These are phyloP conservation scores for Hydractinia echinata DNA, from an alignment of 30 jellyfish, hydroid and myxozoan genomes.

Conservation along the genomic window DNA sequence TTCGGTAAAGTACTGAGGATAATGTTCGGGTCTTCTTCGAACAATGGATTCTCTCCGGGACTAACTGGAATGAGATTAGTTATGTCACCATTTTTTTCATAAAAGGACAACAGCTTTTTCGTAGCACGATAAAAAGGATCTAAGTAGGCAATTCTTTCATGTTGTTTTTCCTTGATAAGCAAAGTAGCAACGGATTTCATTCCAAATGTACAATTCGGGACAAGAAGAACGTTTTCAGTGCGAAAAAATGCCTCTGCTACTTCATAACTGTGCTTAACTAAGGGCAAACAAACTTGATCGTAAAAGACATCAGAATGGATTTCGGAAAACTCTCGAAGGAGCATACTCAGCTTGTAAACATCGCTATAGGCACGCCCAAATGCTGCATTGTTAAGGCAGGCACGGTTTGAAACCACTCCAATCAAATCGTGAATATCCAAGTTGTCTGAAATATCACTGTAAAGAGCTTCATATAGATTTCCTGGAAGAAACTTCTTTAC, in stretches of 20 bases:
- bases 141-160: neutral
- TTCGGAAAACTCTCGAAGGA: constrained; percentile 20
- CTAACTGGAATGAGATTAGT: neutral
- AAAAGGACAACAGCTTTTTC: constrained; percentile 1
- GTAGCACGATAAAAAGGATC: constrained; percentile 29
- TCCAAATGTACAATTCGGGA: constrained; percentile 32
- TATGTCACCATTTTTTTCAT: neutral
- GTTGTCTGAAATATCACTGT: too few relatives aligned
- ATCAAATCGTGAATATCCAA: too few relatives aligned
- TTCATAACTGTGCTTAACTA: constrained; percentile 8
- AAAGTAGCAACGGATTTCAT: constrained; percentile 25
- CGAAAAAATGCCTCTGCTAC: constrained; percentile 9
- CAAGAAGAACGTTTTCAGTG: constrained; percentile 24
- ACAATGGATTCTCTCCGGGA: constrained; percentile 25
- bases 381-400: too few relatives aligned
- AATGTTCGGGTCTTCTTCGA: constrained; percentile 22
- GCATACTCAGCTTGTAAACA: neutral
- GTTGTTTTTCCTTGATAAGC: constrained; percentile 3
- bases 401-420: too few relatives aligned
- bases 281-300: constrained; percentile 43
- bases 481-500: too few relatives aligned
- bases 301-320: constrained; percentile 12
- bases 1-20: neutral
- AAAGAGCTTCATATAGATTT: too few relatives aligned
- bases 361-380: too few relatives aligned